Percentiles rank a stretch among this genome's conserved stretches.
These are phyloP conservation scores for Platalea minor DNA, from an alignment of 2,797 vertebrate species.

Conservation along the genomic window DNA sequence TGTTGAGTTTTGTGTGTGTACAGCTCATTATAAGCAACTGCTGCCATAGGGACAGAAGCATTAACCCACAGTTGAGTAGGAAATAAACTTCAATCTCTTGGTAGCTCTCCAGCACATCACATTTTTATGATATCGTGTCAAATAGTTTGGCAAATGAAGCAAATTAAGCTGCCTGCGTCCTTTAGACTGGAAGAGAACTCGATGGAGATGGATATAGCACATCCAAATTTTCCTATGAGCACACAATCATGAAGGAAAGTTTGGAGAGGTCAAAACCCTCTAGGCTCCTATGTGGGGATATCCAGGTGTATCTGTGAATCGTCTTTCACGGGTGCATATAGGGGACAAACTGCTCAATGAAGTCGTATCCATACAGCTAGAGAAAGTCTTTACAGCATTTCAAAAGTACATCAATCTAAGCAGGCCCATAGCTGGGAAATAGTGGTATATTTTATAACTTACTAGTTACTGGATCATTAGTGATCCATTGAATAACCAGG, in stretches of 20 bases:
- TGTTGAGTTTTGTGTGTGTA: background rate
- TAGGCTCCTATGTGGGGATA: background rate
- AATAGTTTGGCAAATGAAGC: slow-evolving; percentile 28
- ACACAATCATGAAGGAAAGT: background rate
- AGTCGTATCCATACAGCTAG: background rate
- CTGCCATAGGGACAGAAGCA: slow-evolving; percentile 7
- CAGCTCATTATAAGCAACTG: slow-evolving; percentile 6
- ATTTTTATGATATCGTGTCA: background rate
- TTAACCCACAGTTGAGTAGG: slow-evolving; percentile 8
- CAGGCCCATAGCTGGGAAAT: background rate
- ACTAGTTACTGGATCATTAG: background rate
- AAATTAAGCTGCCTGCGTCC: slow-evolving; percentile 13
- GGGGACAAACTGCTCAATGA: background rate
- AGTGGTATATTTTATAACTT: background rate
- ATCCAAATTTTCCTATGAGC: background rate
- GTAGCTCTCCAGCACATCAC: background rate
- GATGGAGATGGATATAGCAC: background rate
- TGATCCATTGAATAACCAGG: background rate
- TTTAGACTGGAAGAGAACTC: background rate
- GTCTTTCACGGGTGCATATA: background rate
- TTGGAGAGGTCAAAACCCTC: background rate
- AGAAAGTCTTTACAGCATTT: background rate
- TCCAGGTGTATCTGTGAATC: slow-evolving; percentile 7
- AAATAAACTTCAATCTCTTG: slow-evolving; percentile 50
- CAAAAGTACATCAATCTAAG: background rate